Evolutionary conservation across 2,888 invertebrate species (phyloP), one percentile per base, ranked within the genome.

Genomic region (Muscina levida): DNA sequence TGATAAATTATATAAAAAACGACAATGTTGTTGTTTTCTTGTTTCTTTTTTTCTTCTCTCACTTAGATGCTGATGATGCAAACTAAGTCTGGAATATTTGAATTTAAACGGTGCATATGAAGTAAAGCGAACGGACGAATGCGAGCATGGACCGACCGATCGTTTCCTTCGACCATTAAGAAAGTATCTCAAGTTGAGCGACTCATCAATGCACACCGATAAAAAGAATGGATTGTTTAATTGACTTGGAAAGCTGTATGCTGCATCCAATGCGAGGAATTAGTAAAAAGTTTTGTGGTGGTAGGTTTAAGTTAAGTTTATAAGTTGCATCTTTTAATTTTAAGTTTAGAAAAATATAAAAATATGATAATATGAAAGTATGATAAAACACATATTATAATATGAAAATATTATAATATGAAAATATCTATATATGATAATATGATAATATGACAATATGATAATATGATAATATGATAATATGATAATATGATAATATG

Each of bases 1-100:
- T 62, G 72, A 77, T 72, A 71, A 67, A 72, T 68, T 72, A 72
- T 68, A 57, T 42, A 51, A 70, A 57, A 71, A 24, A 57, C 73
- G 67, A 71, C 71, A 76, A 53, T 62, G 48, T 67, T 72, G 44
- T 72, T 76, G 53, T 56, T 48, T 67, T 19, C 42, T 37, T 39
- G 37, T 31, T 31, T 31, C 3, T 31, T 31, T 31, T 31, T 31
- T 5, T 5, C 8, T 31, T 31, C 8, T 31, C 4, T 31, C 31
- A 8, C n/a, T n/a, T n/a, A n/a, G n/a, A n/a, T n/a, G n/a, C n/a
- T n/a, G 53, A 53, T 22, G 53, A 53, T 53, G 13, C 17, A 10
- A 13, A 22, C 46, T 37, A 13, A 22, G 48, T 13, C 24, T 26
- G 24, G 15, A 57, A 26, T 62, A 72, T 72, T 51, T 57, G 51